phyloP scores from a whole-genome alignment of 1,140 invertebrate genomes.

The Homalodisca vitripennis region DNA sequence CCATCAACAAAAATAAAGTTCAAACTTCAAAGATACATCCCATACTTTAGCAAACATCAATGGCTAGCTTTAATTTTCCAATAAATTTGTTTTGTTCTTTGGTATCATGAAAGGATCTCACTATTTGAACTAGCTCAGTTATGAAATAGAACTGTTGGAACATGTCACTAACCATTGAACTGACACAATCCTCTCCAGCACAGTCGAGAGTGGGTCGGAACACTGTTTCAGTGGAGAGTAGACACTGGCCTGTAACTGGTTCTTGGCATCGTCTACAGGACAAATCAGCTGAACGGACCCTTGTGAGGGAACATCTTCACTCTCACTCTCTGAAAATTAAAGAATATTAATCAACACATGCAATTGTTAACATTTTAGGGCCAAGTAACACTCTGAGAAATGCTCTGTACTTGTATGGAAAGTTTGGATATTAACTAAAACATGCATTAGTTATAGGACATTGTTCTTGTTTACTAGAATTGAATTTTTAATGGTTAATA shows the following conservation, averaged over 20 bases:
- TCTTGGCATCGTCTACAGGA: neutral
- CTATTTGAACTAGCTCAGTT: neutral
- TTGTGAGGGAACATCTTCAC: constrained; percentile 6
- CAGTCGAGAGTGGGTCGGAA: neutral
- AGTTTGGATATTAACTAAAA: no score
- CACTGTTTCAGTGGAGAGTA: constrained; percentile 15
- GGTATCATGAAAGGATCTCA: neutral
- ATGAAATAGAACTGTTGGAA: neutral
- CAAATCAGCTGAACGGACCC: neutral
- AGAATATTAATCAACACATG: neutral
- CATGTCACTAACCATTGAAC: neutral
- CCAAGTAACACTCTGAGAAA: no score
- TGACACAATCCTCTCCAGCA: neutral
- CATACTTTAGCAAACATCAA: neutral
- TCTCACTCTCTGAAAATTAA: neutral
- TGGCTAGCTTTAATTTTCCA: neutral
- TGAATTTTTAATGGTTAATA: no score
- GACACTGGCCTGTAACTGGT: neutral
- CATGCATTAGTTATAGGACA: no score
- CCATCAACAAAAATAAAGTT: neutral
- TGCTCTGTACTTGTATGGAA: no score
- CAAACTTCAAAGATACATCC: neutral
- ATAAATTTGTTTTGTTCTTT: neutral
- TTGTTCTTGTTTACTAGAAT: no score
- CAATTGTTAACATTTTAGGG: neutral